These are phyloP conservation scores for Sebastes alutus DNA, from an alignment of 2,797 vertebrate genomes.

Conservation along the genomic window DNA sequence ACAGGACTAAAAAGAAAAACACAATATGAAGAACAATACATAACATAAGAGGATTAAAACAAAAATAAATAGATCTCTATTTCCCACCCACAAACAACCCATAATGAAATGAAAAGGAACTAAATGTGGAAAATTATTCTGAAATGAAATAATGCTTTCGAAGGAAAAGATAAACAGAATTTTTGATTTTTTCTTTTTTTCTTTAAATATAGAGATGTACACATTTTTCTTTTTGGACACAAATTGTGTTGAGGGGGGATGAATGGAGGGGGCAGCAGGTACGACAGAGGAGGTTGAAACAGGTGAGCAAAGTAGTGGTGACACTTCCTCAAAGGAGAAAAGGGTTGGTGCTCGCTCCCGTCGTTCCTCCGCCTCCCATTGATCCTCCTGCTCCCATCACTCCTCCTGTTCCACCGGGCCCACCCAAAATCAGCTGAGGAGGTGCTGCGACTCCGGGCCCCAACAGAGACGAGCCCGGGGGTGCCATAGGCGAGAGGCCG, in stretches of 20 bases:
- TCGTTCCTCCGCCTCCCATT: slow-evolving; percentile 77
- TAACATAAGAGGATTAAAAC: slow-evolving; percentile 59
- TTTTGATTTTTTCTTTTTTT: slow-evolving; percentile 72
- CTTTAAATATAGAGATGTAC: slow-evolving; percentile 84
- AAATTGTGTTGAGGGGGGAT: slow-evolving; percentile 64
- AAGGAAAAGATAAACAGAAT: slow-evolving; percentile 67
- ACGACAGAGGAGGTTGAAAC: slow-evolving; percentile 63
- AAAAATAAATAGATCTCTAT: slow-evolving; percentile 80
- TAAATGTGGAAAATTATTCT: slow-evolving; percentile 57
- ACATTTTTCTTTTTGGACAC: slow-evolving; percentile 77
- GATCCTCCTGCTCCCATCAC: slow-evolving; percentile 81
- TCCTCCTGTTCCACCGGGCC: slow-evolving; percentile 77
- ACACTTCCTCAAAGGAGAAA: slow-evolving; percentile 86
- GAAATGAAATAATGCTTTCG: slow-evolving; percentile 75
- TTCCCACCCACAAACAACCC: slow-evolving; percentile 64
- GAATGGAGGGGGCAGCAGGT: slow-evolving; percentile 70
- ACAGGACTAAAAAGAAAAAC: slow-evolving; percentile 58
- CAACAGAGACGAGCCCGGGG: slow-evolving; percentile 74
- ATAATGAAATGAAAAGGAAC: slow-evolving; percentile 75
- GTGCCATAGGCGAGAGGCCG: slow-evolving; percentile 84
- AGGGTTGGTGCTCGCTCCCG: slow-evolving; percentile 86
- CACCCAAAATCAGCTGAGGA: slow-evolving; percentile 85
- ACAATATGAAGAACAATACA: slow-evolving; percentile 51
- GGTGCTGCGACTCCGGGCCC: slow-evolving; percentile 70
- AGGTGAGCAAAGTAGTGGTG: slow-evolving; percentile 58